A percentile compares a stretch with the other conserved stretches of the same genome.
These are phyloP conservation scores for Trichonephila clavata DNA, from an alignment of 1,140 invertebrate species.

Conservation along the genomic window DNA sequence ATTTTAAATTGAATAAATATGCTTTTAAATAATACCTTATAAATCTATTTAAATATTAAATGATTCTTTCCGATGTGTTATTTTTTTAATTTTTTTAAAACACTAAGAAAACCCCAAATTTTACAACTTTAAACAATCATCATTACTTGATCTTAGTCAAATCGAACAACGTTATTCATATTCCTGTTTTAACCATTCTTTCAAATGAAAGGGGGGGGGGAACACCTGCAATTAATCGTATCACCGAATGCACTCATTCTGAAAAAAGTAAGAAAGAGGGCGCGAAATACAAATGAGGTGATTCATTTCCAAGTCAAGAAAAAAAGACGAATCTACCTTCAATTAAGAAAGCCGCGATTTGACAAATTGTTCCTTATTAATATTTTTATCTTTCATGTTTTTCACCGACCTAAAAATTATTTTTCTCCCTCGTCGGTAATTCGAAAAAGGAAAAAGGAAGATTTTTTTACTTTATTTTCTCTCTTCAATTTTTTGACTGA, in stretches of 20 bases:
- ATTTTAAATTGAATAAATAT: too few species aligned
- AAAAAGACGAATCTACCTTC: background rate
- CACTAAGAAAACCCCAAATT: too few species aligned
- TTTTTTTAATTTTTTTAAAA: too few species aligned
- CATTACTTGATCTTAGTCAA: background rate
- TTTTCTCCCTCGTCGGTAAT: background rate
- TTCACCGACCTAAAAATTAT: slow-evolving; percentile 28
- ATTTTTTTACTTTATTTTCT: slow-evolving; percentile 12
- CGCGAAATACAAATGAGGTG: background rate
- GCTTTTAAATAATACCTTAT: too few species aligned
- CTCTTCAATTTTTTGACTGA: background rate
- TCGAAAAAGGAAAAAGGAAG: background rate
- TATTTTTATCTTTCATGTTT: slow-evolving; percentile 13
- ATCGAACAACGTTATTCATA: background rate
- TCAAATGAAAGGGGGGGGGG: background rate
- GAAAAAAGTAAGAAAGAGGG: background rate
- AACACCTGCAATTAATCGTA: background rate
- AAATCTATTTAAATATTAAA: too few species aligned
- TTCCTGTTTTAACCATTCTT: background rate
- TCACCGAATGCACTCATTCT: background rate
- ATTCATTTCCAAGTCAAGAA: background rate
- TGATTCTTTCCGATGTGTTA: too few species aligned
- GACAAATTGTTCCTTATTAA: slow-evolving; percentile 44
- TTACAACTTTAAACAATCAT: too few species aligned
- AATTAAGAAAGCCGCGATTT: slow-evolving; percentile 23